Evolutionary conservation across 1,140 invertebrate species (phyloP), one percentile per base, ranked within the genome.

Genomic region (Drosophila burlai): DNA sequence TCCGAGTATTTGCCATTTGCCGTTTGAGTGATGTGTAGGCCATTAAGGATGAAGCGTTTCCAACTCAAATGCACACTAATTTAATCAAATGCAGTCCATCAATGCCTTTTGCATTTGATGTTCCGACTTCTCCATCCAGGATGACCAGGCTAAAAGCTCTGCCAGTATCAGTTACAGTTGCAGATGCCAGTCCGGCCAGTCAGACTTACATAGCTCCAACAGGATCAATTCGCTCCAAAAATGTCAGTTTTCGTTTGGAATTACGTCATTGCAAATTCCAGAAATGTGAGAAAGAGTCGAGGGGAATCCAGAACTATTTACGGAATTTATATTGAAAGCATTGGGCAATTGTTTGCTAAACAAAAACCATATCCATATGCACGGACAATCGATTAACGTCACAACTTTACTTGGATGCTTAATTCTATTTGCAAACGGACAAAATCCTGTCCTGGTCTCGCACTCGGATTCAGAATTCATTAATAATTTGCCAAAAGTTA

Each of bases 1-100:
- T 57, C 54, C 36, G 54, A 57, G 54, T 57, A 57, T 57, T 57
- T 57, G 54, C 54, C 54, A 57, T 57, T 40, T 57, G 21, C 54
- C 54, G 13, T 57, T 57, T 57, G 64, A 78, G 46, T 62, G 61
- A 62, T 72, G 54, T 76, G 63, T 15, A 26, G 47, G 47, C 52
- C 63, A 65, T 67, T 71, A 71, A 71, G 74, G 62, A 26, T 57
- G 26, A 66, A 63, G 80, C 81, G 67, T 54, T 83, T 76, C 55
- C 26, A 55, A 61, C 76, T 73, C 67, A 54, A 76, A 67, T 59
- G 74, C 61, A 67, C 43, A 64, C 74, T 87, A 80, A 83, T 87
- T 87, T 86, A 76, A 86, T 87, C 76, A 81, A 84, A 89, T 89
- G 68, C 67, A 80, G 64, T 87, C 76, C 67, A 87, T 87, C 81